phyloP scores from a whole-genome alignment of 1,140 invertebrate genomes.

The Penaeus indicus region DNA sequence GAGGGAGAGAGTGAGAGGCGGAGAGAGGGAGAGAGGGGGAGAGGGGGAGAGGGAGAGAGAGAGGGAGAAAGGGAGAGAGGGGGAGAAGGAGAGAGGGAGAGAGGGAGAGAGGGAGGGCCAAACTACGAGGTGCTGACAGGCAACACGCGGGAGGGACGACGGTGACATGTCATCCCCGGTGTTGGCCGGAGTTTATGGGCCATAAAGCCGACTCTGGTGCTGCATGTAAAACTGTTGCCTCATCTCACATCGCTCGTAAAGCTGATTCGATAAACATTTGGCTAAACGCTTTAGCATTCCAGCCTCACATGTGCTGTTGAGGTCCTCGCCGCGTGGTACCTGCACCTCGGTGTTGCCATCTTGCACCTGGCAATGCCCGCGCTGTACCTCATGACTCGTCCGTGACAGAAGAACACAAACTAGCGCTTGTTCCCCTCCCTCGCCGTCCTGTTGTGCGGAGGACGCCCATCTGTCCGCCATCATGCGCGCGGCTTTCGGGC shows the following conservation, averaged over 20 bases:
- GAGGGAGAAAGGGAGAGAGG: neutral
- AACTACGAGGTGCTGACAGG: slow-evolving; percentile 27
- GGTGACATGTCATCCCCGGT: slow-evolving; percentile 36
- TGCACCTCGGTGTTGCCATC: no score
- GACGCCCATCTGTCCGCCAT: no score
- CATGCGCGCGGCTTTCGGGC: no score
- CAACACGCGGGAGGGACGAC: slow-evolving; percentile 29
- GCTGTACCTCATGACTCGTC: no score
- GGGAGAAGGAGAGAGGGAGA: neutral
- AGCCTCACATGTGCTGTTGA: neutral
- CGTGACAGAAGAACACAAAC: no score
- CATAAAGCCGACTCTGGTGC: slow-evolving; percentile 36
- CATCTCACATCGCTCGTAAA: slow-evolving; percentile 40
- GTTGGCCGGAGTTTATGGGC: slow-evolving; percentile 36
- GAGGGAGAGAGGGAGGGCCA: neutral
- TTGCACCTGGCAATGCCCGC: no score
- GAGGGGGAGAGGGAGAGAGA: neutral
- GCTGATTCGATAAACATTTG: neutral
- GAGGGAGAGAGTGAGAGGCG: no score
- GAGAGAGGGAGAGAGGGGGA: no score
- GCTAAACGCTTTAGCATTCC: neutral
- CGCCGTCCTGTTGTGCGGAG: no score
- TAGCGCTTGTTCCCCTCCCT: no score
- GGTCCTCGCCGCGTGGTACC: no score
- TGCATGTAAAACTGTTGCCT: slow-evolving; percentile 35